These are phyloP conservation scores for Orestias chungarensis DNA, from an alignment of 2,797 vertebrate genomes.

Conservation along the genomic window DNA sequence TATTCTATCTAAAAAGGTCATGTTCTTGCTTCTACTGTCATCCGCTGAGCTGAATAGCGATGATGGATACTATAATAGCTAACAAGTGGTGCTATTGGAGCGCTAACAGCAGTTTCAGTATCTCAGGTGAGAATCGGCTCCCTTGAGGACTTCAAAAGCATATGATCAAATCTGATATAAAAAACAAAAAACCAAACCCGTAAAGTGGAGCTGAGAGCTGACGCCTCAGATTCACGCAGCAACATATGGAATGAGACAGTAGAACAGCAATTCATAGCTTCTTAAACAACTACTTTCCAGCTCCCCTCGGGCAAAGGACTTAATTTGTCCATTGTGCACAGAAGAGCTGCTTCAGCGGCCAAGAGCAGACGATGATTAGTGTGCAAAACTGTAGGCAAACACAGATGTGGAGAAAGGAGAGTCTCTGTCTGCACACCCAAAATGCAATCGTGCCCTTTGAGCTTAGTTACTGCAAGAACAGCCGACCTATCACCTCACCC, in stretches of 20 bases:
- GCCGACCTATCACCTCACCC: constrained; percentile 32
- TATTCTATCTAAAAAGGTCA: constrained; percentile 1
- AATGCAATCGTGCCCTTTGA: constrained; percentile 28
- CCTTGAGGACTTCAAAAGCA: constrained; percentile 30
- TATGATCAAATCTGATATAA: constrained; percentile 44
- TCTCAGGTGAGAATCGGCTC: constrained; percentile 12
- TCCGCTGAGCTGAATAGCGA: constrained; percentile 19
- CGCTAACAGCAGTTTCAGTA: constrained; percentile 29
- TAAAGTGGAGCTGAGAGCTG: constrained; percentile 41
- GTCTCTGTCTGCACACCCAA: constrained; percentile 19
- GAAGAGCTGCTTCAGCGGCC: constrained; percentile 33
- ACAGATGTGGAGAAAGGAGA: constrained; percentile 25
- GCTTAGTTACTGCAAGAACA: constrained; percentile 14
- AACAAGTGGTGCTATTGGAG: constrained; percentile 25
- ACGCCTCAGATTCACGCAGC: constrained; percentile 32
- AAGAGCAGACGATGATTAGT: constrained; percentile 48
- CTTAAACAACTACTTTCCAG: constrained; percentile 52
- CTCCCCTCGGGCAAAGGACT: constrained; percentile 37
- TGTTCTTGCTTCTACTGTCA: constrained; percentile 17
- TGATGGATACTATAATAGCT: constrained; percentile 33
- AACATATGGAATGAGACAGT: constrained; percentile 38
- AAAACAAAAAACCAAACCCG: constrained; percentile 46
- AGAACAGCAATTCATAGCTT: constrained; percentile 52
- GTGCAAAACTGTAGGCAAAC: constrained; percentile 36
- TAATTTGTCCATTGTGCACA: constrained; percentile 48